Evolutionary conservation across 2,113 vertebrate species (phyloP), one percentile per base, ranked within the genome.

Genomic region (Tiliqua scincoides): DNA sequence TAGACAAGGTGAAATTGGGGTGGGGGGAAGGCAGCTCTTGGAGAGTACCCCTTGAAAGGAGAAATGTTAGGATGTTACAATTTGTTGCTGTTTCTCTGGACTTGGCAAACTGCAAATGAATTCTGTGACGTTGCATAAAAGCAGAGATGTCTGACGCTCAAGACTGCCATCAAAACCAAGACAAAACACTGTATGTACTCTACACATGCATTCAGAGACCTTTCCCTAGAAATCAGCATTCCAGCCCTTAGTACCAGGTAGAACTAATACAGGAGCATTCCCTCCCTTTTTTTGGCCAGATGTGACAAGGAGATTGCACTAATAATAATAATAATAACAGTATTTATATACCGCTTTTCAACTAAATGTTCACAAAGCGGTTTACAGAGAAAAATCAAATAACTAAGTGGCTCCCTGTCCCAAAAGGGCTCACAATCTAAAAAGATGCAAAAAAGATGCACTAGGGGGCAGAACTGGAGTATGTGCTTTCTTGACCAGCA

Each of bases 251-350:
- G 35, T 14, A 40, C 54, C 81, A 72, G 35, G 9, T 14, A 20
- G 68, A 40, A n/a, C 30, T 32, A 7, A 12, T 67, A 67, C 2
- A n/a, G 30, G 54, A 57, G 54, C 54, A 5, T 12, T 57, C 54
- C 54, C 10, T 12, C 54, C 30, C 65, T 3, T 27, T 17, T 2
- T 63, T 63, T 77, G 32, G 54, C 70, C 88, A 88, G 85, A 84
- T 89, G 85, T 85, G 85, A 54, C 83, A 74, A 72, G 2, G 84
- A 73, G 32, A 79, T 0, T 83, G 79, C 61, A 74, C 83, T n/a
- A n/a, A n/a, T n/a, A n/a, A n/a, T n/a, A n/a, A n/a, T n/a, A n/a
- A n/a, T n/a, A n/a, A n/a, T n/a, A n/a, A n/a, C n/a, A n/a, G n/a
- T n/a, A n/a, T n/a, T n/a, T n/a, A n/a, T n/a, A n/a, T n/a, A n/a